A percentile compares a stretch with the other conserved stretches of the same genome.
These are phyloP conservation scores for Quiscalus mexicanus DNA, from an alignment of 2,113 vertebrate genomes.

Conservation along the genomic window DNA sequence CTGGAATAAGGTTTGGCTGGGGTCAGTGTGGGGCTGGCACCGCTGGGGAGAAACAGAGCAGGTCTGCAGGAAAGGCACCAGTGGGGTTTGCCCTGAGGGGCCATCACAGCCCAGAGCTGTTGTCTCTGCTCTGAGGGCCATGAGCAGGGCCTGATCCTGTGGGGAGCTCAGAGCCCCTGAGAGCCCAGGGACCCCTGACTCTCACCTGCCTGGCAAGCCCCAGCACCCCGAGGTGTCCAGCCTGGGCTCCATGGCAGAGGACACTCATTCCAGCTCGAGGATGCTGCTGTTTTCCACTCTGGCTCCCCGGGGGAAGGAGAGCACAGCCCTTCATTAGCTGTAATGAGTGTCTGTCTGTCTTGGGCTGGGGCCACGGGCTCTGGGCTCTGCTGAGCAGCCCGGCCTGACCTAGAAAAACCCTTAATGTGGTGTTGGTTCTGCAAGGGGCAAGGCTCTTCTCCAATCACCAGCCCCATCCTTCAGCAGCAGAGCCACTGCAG, in stretches of 20 bases:
- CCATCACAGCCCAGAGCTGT: accelerated
- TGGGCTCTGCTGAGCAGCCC: neutral
- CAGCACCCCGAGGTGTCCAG: neutral
- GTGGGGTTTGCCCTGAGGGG: neutral
- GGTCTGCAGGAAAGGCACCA: neutral
- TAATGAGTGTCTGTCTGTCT: neutral
- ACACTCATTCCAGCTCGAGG: neutral
- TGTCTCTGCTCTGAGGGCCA: neutral
- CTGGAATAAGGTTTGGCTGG: neutral
- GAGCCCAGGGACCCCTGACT: neutral
- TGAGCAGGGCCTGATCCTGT: too few relatives aligned
- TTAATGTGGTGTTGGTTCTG: neutral
- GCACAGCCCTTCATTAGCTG: neutral
- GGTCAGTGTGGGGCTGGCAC: neutral
- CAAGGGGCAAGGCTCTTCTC: constrained; percentile 15
- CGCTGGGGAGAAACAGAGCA: neutral
- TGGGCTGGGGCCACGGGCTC: neutral
- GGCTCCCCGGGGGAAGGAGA: neutral
- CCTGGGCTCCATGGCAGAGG: neutral
- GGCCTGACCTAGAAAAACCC: constrained; percentile 43
- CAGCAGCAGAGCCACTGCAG: neutral
- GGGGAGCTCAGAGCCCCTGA: neutral
- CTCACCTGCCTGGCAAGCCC: neutral
- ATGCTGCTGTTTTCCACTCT: neutral
- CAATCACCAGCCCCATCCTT: constrained; percentile 47